Evolutionary conservation across 2,113 vertebrate species (phyloP), one percentile per base, ranked within the genome.

Genomic region (Rutilus rutilus): DNA sequence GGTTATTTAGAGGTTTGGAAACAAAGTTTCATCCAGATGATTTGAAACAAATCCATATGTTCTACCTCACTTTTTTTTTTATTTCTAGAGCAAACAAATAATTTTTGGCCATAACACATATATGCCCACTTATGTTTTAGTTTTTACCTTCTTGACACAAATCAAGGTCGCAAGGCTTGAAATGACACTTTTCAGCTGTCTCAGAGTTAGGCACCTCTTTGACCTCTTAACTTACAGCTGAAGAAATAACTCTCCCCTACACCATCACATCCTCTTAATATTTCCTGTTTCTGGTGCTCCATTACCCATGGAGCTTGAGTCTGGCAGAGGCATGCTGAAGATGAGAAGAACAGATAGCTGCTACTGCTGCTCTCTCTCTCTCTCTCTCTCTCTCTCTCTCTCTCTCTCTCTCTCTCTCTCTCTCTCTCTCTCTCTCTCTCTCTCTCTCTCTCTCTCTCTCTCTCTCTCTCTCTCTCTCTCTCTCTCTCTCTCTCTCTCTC

Each of bases 271-370:
- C 90, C 91, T 78, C 93, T 95, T 93, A 93, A 88, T 94, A 92
- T 93, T 92, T 94, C 92, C 93, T 92, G 90, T 92, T 94, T 85
- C 90, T 87, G 89, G 87, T 89, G 88, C 87, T 92, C 92, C 89
- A 92, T 93, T 94, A 94, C 91, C 92, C 88, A 89, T 86, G 87
- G 85, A 90, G 93, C 90, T 4, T n/a, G 82, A 91, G 89, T 89
- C 89, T 88, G 87, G 87, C 83, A 69, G 88, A 87, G 89, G 81
- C 8, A 81, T 27, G 77, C 75, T 30, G 67, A 74, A 91, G 92
- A 92, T 93, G 89, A 92, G 91, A 91, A 90, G 89, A 78, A 80
- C 79, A 83, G 91, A 94, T 93, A 92, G 89, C 87, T 89, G 89
- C 57, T 33, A 14, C 50, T 59, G 76, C 21, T 65, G 15, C 45